Conservation (phyloP, 2,888 invertebrate species). For the Heliconius aoede region DNA sequence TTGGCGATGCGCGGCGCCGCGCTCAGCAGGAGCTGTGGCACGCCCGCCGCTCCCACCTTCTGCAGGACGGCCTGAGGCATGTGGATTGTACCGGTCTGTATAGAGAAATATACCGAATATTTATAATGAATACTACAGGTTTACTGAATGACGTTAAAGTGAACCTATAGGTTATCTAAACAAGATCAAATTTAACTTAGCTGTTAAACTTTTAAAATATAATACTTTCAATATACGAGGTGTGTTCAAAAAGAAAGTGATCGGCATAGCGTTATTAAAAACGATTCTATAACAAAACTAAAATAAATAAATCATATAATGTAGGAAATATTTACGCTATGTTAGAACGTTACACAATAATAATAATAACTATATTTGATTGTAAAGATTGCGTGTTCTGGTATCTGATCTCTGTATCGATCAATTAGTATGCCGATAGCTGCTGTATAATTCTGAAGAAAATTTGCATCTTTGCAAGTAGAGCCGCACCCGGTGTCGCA, state of each 20-base stretch:
- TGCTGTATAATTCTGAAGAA: slow-evolving; percentile 24
- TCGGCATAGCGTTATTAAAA: neutral
- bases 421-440: slow-evolving; percentile 30
- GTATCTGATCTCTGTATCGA: slow-evolving; percentile 34
- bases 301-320: neutral
- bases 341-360: slow-evolving; percentile 9
- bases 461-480: slow-evolving; percentile 29
- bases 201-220: neutral
- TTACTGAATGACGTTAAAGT: too few relatives aligned
- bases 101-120: slow-evolving; percentile 15
- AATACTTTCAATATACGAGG: neutral
- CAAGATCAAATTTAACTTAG: neutral
- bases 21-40: slow-evolving; percentile 75
- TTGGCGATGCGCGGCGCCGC: slow-evolving; percentile 76
- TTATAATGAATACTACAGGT: too few relatives aligned
- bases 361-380: slow-evolving; percentile 33
- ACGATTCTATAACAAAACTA: neutral
- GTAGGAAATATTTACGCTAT: neutral
- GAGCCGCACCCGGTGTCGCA: slow-evolving; percentile 7
- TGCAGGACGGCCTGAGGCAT: slow-evolving; percentile 81
- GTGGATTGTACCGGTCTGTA: slow-evolving; percentile 85
- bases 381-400: slow-evolving; percentile 20
- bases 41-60: slow-evolving; percentile 77
- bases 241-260: neutral
- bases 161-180: neutral